phyloP scores from a whole-genome alignment of 1,140 invertebrate genomes.

The Carcinoscorpius rotundicauda region DNA sequence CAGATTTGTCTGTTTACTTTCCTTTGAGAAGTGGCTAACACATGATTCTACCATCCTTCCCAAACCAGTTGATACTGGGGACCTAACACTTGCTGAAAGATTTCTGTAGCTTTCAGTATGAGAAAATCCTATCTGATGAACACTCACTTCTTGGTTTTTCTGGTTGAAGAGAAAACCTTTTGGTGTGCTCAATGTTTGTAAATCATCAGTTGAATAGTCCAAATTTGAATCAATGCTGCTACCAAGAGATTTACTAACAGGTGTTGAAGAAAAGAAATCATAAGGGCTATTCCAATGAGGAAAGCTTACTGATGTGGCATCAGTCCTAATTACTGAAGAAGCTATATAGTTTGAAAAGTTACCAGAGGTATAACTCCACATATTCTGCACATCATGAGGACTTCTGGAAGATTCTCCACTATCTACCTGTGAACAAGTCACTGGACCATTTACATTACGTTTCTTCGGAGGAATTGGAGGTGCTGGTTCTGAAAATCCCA shows the following conservation, averaged over 20 bases:
- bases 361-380: not conserved
- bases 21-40: too few relatives aligned
- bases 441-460: slow-evolving; percentile 28
- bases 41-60: too few relatives aligned
- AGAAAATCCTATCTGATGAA: too few relatives aligned
- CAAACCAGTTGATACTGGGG: too few relatives aligned
- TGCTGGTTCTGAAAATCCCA: slow-evolving; percentile 36
- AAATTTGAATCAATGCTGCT: slow-evolving; percentile 70
- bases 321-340: slow-evolving; percentile 3
- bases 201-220: slow-evolving; percentile 63
- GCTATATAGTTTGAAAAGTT: too few relatives aligned
- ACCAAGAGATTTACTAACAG: slow-evolving; percentile 39
- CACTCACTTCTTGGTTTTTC: too few relatives aligned
- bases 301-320: slow-evolving; percentile 10
- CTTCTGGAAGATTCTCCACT: not conserved
- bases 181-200: slow-evolving; percentile 3
- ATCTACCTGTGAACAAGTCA: not conserved
- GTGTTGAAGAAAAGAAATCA: slow-evolving; percentile 16
- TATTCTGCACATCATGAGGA: not conserved
- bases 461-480: slow-evolving; percentile 65
- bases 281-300: slow-evolving; percentile 19
- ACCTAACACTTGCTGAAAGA: too few relatives aligned
- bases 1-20: too few relatives aligned
- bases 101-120: too few relatives aligned
- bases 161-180: slow-evolving; percentile 1